Percentiles rank a stretch among this genome's conserved stretches.
phyloP scores from a whole-genome alignment of 2,888 invertebrate species.

The Lucinisca nassula region DNA sequence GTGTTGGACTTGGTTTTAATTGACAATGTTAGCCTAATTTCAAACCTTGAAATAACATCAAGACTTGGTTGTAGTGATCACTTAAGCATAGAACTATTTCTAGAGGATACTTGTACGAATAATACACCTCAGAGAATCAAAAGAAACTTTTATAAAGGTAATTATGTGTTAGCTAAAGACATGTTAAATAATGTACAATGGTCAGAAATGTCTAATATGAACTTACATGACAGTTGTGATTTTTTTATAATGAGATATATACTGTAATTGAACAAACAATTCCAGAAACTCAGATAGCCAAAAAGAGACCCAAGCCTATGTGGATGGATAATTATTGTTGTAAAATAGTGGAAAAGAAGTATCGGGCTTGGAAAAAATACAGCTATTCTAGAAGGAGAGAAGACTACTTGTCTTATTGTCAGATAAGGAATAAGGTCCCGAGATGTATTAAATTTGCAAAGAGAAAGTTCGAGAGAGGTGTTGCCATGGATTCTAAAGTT shows the following conservation, averaged over 20 bases:
- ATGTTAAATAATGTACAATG: neutral
- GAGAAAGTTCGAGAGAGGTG: constrained; percentile 2
- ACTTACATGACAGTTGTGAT: constrained; percentile 9
- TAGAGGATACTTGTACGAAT: neutral
- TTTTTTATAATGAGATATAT: neutral
- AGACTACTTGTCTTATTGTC: constrained; percentile 26
- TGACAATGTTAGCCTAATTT: neutral
- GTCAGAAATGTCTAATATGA: neutral
- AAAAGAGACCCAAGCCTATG: neutral
- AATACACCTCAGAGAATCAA: neutral
- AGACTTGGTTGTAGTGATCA: neutral
- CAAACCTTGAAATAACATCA: neutral
- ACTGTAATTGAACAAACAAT: neutral
- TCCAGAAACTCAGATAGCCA: neutral
- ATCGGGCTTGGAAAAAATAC: constrained; percentile 33
- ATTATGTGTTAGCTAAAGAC: neutral
- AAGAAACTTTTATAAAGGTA: neutral
- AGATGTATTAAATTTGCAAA: constrained; percentile 6
- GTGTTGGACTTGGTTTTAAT: neutral
- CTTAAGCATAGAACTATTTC: neutral
- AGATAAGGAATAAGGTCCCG: constrained; percentile 11
- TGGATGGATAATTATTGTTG: constrained; percentile 32
- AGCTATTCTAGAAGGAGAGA: constrained; percentile 7
- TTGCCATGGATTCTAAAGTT: neutral
- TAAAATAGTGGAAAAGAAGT: constrained; percentile 18